phyloP scores from a whole-genome alignment of 2,113 vertebrate genomes.

The Felis chaus region DNA sequence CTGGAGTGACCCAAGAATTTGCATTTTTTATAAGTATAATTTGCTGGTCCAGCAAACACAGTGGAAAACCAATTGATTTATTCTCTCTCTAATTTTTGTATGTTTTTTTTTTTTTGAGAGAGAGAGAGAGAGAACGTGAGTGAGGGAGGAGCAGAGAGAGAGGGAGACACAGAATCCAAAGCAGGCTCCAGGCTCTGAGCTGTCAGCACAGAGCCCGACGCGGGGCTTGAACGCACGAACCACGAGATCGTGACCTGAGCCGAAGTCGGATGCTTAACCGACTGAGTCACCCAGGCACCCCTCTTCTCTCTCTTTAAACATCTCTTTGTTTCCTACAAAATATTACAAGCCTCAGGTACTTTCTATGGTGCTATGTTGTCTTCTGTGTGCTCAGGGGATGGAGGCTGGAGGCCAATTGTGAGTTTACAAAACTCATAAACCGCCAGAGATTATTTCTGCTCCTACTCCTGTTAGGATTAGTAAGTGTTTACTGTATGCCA shows the following conservation, averaged over 20 bases:
- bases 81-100: not conserved
- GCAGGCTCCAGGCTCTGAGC: too few species aligned
- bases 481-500: not conserved
- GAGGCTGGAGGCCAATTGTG: not conserved
- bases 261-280: too few species aligned
- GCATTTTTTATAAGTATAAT: not conserved
- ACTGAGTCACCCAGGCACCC: too few species aligned
- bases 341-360: not conserved
- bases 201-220: too few species aligned
- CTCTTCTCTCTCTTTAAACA: not conserved
- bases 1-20: not conserved
- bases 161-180: too few species aligned
- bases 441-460: not conserved
- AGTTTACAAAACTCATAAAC: not conserved
- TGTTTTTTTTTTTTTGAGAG: too few species aligned
- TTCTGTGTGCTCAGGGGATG: not conserved
- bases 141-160: too few species aligned
- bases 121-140: too few species aligned
- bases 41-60: not conserved
- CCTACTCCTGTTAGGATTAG: rapidly evolving
- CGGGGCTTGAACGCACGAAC: too few species aligned
- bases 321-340: not conserved
- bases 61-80: not conserved
- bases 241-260: too few species aligned
- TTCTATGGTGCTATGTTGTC: not conserved